Base-by-base conservation (phyloP, 2,888 invertebrate genomes). In the Drosophila recens region DNA sequence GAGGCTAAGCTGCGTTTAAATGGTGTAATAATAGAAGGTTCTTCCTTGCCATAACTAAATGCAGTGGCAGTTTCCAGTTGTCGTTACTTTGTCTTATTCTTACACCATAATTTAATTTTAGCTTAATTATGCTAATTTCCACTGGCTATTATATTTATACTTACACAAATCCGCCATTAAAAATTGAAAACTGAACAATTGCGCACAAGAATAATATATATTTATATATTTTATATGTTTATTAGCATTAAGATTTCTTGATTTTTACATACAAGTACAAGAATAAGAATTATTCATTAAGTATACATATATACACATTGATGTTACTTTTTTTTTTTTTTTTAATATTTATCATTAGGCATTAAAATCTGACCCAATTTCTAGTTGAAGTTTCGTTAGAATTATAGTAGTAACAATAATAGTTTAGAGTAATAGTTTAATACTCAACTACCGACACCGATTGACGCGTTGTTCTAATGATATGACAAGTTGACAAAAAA, bases 361-460 rank as follows among this genome's bases (percentile, higher is more conserved):
- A 23, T 17, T n/a, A 8, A 23, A 45, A 23, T 54, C 56, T 51
- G 36, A 13, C 51, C 51, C 36, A 51, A 34, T 71, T 57, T 72
- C 17, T 65, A 72, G 52, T 56, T 36, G 8, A 49, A 34, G 51
- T 70, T 70, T 71, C 42, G 38, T 54, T 42, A 52, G 46, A 52
- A 33, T 56, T 33, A 33, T 64, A 30, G 62, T 71, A 58, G 40
- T 43, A 54, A 51, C 49, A 59, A 59, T 43, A 42, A 67, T 68
- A 53, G 53, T 62, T 52, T 30, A 30, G 48, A 48, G 46, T 66
- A 79, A 79, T 70, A 38, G 48, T 43, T 42, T 63, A 79, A 79
- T 75, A 75, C 76, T 79, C 70, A 75, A 76, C 75, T 69, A 79
- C 75, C 75, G 70, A 76, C 76, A 76, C 75, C 76, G 75, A 75